Evolutionary conservation across 2,888 invertebrate species (phyloP).

Genomic region (Choreutis nemorana): DNA sequence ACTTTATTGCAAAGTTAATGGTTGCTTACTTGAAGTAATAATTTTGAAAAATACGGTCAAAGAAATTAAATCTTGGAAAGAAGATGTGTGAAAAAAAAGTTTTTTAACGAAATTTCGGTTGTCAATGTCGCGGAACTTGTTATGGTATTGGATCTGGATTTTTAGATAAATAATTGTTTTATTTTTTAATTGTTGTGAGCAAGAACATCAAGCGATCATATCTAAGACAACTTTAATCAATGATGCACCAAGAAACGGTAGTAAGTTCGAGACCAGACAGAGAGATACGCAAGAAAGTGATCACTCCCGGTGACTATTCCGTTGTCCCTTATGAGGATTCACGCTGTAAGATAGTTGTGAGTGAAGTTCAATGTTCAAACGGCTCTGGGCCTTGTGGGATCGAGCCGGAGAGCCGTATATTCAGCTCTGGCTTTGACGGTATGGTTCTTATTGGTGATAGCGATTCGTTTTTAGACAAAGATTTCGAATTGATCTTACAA

Average conservation of each 20-base stretch:
- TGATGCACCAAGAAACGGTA: conserved; percentile 31
- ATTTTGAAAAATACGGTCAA: no score
- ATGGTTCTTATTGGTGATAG: conserved; percentile 56
- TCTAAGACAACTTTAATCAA: background rate
- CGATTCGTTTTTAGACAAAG: conserved; percentile 53
- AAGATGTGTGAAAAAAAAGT: no score
- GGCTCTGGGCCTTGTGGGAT: conserved; percentile 27
- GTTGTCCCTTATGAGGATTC: conserved; percentile 52
- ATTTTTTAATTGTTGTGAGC: background rate
- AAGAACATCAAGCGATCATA: background rate
- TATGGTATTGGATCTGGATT: no score
- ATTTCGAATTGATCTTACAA: conserved; percentile 59
- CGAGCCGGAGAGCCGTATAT: conserved; percentile 35
- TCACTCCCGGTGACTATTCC: conserved; percentile 41
- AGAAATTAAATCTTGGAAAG: no score
- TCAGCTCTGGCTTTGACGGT: conserved; percentile 41
- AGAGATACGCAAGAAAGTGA: conserved; percentile 40
- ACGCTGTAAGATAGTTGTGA: conserved; percentile 38
- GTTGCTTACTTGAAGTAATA: no score
- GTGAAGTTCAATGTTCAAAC: conserved; percentile 31
- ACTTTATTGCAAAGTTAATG: no score
- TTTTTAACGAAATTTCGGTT: no score
- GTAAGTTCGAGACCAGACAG: conserved; percentile 36
- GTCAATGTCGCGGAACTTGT: no score
- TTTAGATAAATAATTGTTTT: no score